Evolutionary conservation across 2,888 invertebrate genomes (phyloP), one percentile per base, ranked within the genome.

Genomic region (Andricus quercusramuli): DNA sequence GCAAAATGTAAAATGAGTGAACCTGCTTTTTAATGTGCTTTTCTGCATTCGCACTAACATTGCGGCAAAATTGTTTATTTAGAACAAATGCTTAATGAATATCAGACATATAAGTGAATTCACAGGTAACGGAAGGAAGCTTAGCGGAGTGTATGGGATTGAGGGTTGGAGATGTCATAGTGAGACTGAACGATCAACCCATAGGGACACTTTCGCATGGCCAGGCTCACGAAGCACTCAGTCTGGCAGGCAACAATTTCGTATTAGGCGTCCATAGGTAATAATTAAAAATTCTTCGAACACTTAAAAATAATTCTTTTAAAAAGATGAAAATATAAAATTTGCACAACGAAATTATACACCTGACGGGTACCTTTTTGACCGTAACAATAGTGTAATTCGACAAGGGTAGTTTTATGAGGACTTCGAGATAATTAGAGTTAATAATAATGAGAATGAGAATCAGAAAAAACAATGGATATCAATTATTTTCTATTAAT

Each of bases 121-220:
- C 85, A 6, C 90, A 98, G 98, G 97, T 99, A 25, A 93, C 95
- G 56, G 96, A 96, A 81, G 95, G 95, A 79, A 96, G 98, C 85
- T 94, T 98, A 62, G 98, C 98, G 0, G 97, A 97, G 90, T 93
- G 95, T 85, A 96, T 96, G 81, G 98, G 98, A 0, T 93, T 99
- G 37, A 94, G 95, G 89, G 95, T 96, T 20, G 98, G 98, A n/a
- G 99, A 99, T 93, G 94, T 96, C 59, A 94, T 99, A 84, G 94
- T 97, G 59, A 94, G 95, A 85, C 95, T 99, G 85, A 96, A 97
- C 90, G 96, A 96, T 81, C 93, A 94, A 59, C 94, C 95, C 70
- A 95, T 97, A 13, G 94, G 94, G 78, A 94, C 94, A 65, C 93
- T 98, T 92, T 94, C 96, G 15, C 98, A 98, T 90, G 95, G 96